Evolutionary conservation across 1,140 invertebrate species (phyloP).

Genomic region (Nixonia krombeini): DNA sequence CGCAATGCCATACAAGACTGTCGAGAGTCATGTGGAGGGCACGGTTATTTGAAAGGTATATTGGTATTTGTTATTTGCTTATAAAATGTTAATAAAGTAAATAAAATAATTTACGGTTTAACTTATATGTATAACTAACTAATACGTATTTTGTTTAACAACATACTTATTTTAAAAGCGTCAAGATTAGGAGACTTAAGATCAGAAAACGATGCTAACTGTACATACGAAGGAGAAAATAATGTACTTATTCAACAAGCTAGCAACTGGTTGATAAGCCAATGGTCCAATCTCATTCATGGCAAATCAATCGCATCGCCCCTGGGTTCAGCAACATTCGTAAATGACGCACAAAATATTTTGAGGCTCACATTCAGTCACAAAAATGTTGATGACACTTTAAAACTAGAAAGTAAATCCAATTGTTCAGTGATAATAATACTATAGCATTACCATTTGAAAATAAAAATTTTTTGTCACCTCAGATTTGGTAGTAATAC

Average conservation of each 20-base stretch:
- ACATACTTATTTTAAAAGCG: background rate
- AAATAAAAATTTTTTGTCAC: slow-evolving; percentile 51
- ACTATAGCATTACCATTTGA: background rate
- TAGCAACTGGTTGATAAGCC: slow-evolving; percentile 87
- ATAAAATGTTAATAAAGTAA: slow-evolving; percentile 3
- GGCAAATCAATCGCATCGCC: slow-evolving; percentile 73
- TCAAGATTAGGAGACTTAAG: slow-evolving; percentile 71
- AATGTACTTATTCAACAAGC: slow-evolving; percentile 96
- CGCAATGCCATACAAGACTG: slow-evolving; percentile 91
- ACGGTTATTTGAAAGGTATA: slow-evolving; percentile 82
- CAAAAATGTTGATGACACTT: slow-evolving; percentile 64
- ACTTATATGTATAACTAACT: background rate
- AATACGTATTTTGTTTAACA: background rate
- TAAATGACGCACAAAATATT: slow-evolving; percentile 72
- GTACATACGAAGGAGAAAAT: slow-evolving; percentile 97
- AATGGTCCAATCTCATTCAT: slow-evolving; percentile 73
- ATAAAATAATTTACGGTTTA: too few relatives aligned
- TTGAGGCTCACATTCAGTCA: slow-evolving; percentile 70
- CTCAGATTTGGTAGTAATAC: slow-evolving; percentile 81
- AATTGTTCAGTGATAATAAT: slow-evolving; percentile 20
- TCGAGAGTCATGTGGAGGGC: slow-evolving; percentile 90
- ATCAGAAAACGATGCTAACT: slow-evolving; percentile 91
- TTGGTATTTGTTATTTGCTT: slow-evolving; percentile 18
- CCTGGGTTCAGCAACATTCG: slow-evolving; percentile 76
- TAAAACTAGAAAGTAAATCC: slow-evolving; percentile 74